Conservation (phyloP, 2,113 vertebrate species). For the Rhinolophus sinicus region DNA sequence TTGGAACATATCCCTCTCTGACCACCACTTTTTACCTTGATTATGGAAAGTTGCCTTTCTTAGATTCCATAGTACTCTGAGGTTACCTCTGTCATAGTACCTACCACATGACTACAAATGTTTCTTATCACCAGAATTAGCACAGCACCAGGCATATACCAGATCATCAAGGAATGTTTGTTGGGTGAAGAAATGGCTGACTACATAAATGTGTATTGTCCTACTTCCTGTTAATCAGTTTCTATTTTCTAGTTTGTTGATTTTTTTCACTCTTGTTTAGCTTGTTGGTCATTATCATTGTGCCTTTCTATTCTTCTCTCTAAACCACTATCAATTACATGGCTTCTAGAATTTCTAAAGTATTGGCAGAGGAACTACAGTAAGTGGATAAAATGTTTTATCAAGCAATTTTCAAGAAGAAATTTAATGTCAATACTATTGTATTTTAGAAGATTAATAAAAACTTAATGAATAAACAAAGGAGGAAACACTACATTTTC, state of each 20-base stretch:
- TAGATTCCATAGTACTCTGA: background rate
- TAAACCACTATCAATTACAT: background rate
- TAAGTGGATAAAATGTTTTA: background rate
- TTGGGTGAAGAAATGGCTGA: background rate
- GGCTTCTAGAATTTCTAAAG: background rate
- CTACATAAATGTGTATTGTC: background rate
- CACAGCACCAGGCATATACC: background rate
- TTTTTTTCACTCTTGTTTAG: background rate
- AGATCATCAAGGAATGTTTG: background rate
- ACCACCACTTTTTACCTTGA: background rate
- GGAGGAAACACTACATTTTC: background rate
- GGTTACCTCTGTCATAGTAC: background rate
- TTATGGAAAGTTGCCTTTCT: background rate
- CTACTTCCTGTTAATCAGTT: background rate
- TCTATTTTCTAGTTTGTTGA: background rate
- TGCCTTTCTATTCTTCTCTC: background rate
- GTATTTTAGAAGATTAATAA: slow-evolving; percentile 21
- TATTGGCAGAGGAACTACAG: background rate
- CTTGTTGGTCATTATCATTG: background rate
- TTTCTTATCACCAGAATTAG: background rate
- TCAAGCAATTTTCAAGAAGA: background rate
- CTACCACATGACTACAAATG: background rate
- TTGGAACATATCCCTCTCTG: background rate
- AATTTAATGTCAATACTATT: background rate
- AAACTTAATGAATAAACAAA: slow-evolving; percentile 1